phyloP scores from a whole-genome alignment of 2,888 invertebrate species.

The Platerodrilus igneus region DNA sequence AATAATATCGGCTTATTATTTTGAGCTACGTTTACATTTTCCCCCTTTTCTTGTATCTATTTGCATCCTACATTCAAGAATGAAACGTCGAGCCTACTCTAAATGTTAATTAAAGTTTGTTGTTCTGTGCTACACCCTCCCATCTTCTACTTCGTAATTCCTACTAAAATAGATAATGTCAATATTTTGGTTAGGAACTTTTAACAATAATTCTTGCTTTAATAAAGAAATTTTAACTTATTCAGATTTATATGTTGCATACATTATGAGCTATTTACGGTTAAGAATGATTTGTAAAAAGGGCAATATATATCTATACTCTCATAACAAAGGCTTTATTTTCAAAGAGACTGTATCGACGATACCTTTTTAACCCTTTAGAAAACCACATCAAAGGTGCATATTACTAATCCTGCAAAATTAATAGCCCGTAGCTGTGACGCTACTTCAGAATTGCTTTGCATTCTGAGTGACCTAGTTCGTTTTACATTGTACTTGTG shows the following conservation, averaged over 20 bases:
- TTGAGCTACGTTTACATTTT: slow-evolving; percentile 3
- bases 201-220: slow-evolving; percentile 1
- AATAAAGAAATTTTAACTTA: slow-evolving; percentile 10
- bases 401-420: slow-evolving; percentile 3
- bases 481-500: too few relatives aligned
- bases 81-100: slow-evolving; percentile 5
- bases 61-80: slow-evolving; percentile 1
- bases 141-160: slow-evolving; percentile 12
- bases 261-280: neutral
- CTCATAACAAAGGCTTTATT: too few relatives aligned
- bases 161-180: slow-evolving; percentile 14
- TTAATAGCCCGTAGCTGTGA: slow-evolving; percentile 6
- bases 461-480: slow-evolving; percentile 7
- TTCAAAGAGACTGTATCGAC: too few relatives aligned
- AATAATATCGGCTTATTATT: slow-evolving; percentile 20
- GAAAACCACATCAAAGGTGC: slow-evolving; percentile 6
- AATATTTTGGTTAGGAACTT: slow-evolving; percentile 3
- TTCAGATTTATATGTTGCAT: too few relatives aligned
- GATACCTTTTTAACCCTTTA: neutral
- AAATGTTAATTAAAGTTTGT: slow-evolving; percentile 12
- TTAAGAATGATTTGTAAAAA: slow-evolving; percentile 1
- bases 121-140: slow-evolving; percentile 10
- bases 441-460: slow-evolving; percentile 7
- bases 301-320: too few relatives aligned
- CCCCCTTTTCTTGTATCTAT: slow-evolving; percentile 4